Evolutionary conservation across 2,888 invertebrate genomes (phyloP), one percentile per base, ranked within the genome.

Genomic region (Eudasyphora cyanicolor): DNA sequence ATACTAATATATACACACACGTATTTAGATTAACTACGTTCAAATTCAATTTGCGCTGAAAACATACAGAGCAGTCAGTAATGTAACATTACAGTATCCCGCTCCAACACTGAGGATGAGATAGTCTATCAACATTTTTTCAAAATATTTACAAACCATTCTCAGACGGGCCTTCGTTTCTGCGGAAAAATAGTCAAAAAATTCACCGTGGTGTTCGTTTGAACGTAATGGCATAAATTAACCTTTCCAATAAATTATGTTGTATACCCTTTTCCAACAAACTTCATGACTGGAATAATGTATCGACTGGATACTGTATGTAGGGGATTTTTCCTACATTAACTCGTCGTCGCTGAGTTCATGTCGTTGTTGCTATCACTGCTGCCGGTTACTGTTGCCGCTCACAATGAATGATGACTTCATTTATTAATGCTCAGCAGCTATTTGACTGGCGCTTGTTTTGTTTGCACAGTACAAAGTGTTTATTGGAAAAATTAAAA

Each of bases 361-460:
- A 19, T 54, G 24, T 35, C 17, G 62, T 35, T 62, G n/a, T 60
- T 73, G 42, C 35, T 35, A 76, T 21, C 27, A 21, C 35, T 29
- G 75, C 71, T 42, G 35, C 57, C 64, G 67, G n/a, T n/a, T n/a
- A n/a, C 67, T 76, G 62, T 71, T 79, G 84, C 81, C 78, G 45
- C 60, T 81, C 78, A 64, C 69, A 84, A 84, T 84, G 84, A 84
- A 57, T 84, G 84, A 84, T 81, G 84, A 76, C 81, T 84, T 81
- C 78, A 84, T 84, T 84, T 81, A 73, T 79, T 81, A 81, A 71
- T 78, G 80, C 62, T 76, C 78, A 42, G 42, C 51, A 70, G 51
- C 32, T 62, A 76, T 51, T 71, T 21, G 57, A 42, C 24, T 5
- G 21, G 21, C 24, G 14, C 35, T 62, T 64, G 42, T 42, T 64